Conservation (phyloP, 2,113 vertebrate species). For the Argyrosomus japonicus region DNA sequence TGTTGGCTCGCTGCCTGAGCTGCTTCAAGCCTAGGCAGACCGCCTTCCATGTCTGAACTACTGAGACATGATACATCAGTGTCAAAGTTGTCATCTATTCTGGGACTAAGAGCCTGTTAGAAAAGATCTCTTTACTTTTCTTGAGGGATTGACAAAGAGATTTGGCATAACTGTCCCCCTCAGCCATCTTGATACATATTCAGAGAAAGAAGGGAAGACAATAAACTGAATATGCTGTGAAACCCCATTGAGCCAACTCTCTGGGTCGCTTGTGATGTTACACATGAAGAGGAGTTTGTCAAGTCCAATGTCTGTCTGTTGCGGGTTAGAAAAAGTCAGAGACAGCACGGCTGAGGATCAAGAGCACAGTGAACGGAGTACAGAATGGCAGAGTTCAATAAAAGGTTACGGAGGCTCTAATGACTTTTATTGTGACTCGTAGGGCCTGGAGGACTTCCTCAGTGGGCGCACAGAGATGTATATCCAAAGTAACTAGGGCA, state of each 20-base stretch:
- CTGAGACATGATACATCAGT: constrained; percentile 65
- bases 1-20: constrained; percentile 50
- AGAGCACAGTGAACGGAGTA: constrained; percentile 24
- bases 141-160: constrained; percentile 44
- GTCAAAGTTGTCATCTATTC: constrained; percentile 69
- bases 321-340: constrained; percentile 7
- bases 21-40: constrained; percentile 46
- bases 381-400: constrained; percentile 52
- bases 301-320: constrained; percentile 25
- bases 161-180: constrained; percentile 43
- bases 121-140: constrained; percentile 29
- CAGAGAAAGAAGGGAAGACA: constrained; percentile 5
- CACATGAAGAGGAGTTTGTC: constrained; percentile 32
- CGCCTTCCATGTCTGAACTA: constrained; percentile 40
- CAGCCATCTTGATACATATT: constrained; percentile 37
- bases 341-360: constrained; percentile 35
- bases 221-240: not conserved
- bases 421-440: constrained; percentile 46
- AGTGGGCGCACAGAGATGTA: constrained; percentile 1
- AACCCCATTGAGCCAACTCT: constrained; percentile 10
- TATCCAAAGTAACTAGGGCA: constrained; percentile 39
- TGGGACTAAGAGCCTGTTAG: constrained; percentile 45
- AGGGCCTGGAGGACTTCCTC: constrained; percentile 45
- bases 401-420: constrained; percentile 33
- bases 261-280: constrained; percentile 25